These are phyloP conservation scores for Hipparchia sbordonii DNA, from an alignment of 2,888 invertebrate species.

Conservation along the genomic window DNA sequence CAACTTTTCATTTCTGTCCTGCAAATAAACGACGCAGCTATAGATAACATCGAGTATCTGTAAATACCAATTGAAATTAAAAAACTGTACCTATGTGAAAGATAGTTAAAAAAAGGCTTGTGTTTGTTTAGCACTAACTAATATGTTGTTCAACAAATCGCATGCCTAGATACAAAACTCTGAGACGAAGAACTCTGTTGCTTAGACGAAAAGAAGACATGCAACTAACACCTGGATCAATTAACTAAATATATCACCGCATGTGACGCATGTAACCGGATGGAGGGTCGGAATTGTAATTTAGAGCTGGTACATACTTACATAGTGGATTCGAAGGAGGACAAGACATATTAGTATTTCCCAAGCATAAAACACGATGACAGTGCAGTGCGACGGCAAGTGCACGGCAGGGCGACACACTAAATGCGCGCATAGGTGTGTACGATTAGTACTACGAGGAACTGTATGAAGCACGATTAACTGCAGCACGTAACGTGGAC, in stretches of 20 bases:
- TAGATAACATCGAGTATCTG: conserved; percentile 36
- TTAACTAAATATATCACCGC: conserved; percentile 30
- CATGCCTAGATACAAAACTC: too few relatives aligned
- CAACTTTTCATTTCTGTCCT: conserved; percentile 98
- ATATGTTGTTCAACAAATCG: too few relatives aligned
- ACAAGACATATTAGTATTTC: conserved; percentile 14
- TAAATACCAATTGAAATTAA: conserved; percentile 10
- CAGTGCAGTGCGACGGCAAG: neutral
- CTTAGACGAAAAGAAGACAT: neutral
- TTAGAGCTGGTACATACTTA: conserved; percentile 22
- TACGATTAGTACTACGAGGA: too few relatives aligned
- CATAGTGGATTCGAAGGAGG: conserved; percentile 13
- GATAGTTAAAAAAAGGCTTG: too few relatives aligned
- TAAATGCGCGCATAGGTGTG: too few relatives aligned
- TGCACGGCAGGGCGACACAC: neutral
- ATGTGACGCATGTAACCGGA: conserved; percentile 30
- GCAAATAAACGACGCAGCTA: conserved; percentile 53
- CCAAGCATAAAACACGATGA: neutral
- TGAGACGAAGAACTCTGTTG: too few relatives aligned
- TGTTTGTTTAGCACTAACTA: too few relatives aligned
- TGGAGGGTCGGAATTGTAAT: conserved; percentile 35
- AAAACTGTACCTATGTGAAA: neutral
- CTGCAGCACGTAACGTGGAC: too few relatives aligned
- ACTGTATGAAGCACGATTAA: too few relatives aligned
- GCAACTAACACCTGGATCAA: conserved; percentile 20